These are phyloP conservation scores for Crossocerus cetratus DNA, from an alignment of 2,888 invertebrate genomes.

Conservation along the genomic window DNA sequence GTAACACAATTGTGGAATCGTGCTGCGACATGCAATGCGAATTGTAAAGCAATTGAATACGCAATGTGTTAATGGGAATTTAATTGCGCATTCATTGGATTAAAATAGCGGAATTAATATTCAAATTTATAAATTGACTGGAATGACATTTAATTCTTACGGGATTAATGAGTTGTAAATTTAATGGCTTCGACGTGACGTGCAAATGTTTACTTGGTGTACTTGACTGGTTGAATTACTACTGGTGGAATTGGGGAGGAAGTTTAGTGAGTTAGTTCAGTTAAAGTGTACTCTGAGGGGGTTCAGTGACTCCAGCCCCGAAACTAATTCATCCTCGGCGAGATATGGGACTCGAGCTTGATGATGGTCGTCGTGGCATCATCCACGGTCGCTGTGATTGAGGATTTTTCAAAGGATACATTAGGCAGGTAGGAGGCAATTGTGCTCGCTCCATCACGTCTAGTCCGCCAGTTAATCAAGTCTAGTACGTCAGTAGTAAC, in stretches of 20 bases:
- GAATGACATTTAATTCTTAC: too few species aligned
- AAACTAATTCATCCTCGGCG: conserved; percentile 3
- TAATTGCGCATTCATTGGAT: not conserved
- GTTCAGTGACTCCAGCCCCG: not conserved
- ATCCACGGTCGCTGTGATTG: conserved; percentile 69
- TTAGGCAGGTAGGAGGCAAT: conserved; percentile 69
- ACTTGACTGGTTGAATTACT: too few species aligned
- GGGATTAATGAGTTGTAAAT: too few species aligned
- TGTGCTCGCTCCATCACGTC: not conserved
- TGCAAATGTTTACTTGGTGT: too few species aligned
- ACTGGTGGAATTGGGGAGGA: too few species aligned
- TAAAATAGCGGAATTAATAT: not conserved
- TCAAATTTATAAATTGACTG: too few species aligned
- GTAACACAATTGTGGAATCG: not conserved
- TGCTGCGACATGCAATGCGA: not conserved
- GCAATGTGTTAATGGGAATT: not conserved
- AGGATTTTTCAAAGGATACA: conserved; percentile 73
- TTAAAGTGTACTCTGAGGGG: not conserved
- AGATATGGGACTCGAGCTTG: conserved; percentile 65
- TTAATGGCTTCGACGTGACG: too few species aligned
- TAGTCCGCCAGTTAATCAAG: too few species aligned
- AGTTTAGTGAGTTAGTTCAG: too few species aligned
- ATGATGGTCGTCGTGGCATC: conserved; percentile 71
- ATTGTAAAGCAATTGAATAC: not conserved
- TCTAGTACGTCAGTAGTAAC: too few species aligned